A percentile compares a stretch with the other conserved stretches of the same genome.
These are phyloP conservation scores for Ectemnius cavifrons DNA, from an alignment of 2,888 invertebrate species.

Conservation along the genomic window DNA sequence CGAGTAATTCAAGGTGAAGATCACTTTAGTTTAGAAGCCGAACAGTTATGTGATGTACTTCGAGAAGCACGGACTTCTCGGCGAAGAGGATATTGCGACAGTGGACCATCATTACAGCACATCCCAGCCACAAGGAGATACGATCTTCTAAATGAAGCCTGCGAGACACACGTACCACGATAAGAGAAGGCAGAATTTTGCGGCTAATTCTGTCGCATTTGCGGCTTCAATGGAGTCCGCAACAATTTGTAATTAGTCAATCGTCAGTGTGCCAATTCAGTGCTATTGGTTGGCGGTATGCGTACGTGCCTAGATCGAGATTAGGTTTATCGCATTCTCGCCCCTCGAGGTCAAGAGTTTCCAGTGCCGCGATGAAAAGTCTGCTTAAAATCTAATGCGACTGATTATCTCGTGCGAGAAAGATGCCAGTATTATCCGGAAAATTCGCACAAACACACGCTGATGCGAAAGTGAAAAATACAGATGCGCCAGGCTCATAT, in stretches of 20 bases:
- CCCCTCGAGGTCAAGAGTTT: constrained; percentile 15
- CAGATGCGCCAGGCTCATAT: too few relatives aligned
- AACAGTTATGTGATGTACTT: background rate
- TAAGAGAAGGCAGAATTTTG: background rate
- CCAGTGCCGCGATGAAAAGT: background rate
- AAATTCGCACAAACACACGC: too few relatives aligned
- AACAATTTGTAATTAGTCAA: constrained; percentile 15
- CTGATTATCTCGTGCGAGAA: too few relatives aligned
- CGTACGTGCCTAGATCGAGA: constrained; percentile 5
- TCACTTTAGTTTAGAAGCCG: background rate
- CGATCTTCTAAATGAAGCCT: too few relatives aligned
- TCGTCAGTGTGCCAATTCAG: constrained; percentile 1
- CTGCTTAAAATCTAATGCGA: too few relatives aligned
- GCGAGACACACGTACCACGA: background rate
- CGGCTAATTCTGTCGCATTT: constrained; percentile 6
- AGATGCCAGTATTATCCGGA: too few relatives aligned
- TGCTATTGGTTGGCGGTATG: background rate
- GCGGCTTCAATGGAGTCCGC: background rate
- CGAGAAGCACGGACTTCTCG: too few relatives aligned
- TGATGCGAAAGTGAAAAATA: too few relatives aligned
- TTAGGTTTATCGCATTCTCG: constrained; percentile 21
- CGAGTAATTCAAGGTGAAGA: background rate
- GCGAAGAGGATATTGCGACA: too few relatives aligned
- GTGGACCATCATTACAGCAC: too few relatives aligned
- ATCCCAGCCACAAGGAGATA: too few relatives aligned